Base-by-base conservation (phyloP, 2,888 invertebrate species). In the Diogma glabrata region DNA sequence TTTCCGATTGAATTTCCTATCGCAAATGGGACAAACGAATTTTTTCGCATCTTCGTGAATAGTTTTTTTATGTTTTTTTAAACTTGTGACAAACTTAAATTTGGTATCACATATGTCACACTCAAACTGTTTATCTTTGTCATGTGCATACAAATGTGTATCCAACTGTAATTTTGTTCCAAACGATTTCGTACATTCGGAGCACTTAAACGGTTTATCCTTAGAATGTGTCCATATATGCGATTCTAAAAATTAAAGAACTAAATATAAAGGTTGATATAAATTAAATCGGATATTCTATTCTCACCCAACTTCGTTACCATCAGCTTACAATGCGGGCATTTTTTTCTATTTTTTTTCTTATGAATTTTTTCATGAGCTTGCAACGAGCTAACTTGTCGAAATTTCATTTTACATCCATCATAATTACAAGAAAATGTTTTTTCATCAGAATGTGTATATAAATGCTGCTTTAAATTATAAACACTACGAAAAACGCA, bases 61-160 rank as follows among this genome's bases (percentile, higher is more conserved):
- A n/a, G 76, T 69, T 58, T 77, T 78, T 19, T 75, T 74, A 64
- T 84, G 84, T 49, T 79, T 74, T 1, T 77, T 76, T 9, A 83
- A 69, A 59, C 78, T 75, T 56, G 81, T 82, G 48, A 77, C 76
- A 65, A 82, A 80, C 62, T 59, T 73, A 65, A 83, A 84, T 6
- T 74, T 72, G 62, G 79, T 79, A 26, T 75, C 76, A 59, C 84
- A 84, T 5, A 75, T 75, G 26, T 75, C 74, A 61, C 83, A 84
- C 46, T 76, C 72, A 56, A 72, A 71, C 50, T 70, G 69, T 36
- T 67, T 64, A 7, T 68, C 66, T 51, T 67, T 62, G n/a, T 43
- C 43, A n/a, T 43, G 43, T 22, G 43, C 20, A 22, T 43, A 43
- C 20, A 43, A 43, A 12, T 43, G 43, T 14, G 23, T 43, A 43